Evolutionary conservation across 92 coral and sea anemone genomes (phyloP), one percentile per base, ranked within the genome.

Genomic region (Parazoanthus atlanticus): DNA sequence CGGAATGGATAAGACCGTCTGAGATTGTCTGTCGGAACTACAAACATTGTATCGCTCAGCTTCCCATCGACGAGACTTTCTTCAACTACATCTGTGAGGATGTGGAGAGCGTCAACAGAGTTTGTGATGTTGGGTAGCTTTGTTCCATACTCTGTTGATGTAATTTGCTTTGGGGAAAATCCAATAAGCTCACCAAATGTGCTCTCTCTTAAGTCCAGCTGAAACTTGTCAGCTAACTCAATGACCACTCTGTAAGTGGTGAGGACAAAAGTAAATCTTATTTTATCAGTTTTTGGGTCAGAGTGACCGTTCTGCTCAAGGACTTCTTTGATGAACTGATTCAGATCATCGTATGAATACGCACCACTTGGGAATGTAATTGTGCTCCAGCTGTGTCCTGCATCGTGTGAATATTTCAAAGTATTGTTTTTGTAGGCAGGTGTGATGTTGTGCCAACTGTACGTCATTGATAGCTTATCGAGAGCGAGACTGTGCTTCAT

Each of bases 21-120:
- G 33, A 41, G 84, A 56, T 79, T 79, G 30, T 46, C 84, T 25
- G 84, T 79, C 21, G 84, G 66, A 30, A 79, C 19, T n/a, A 46
- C 66, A 56, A 29, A 46, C 19, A 79, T 38, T 33, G 81, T 30
- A 32, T 33, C 58, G 81, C 47, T 32, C n/a, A 25, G 58, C 52
- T 38, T 47, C 31, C 81, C 81, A 77, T 77, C 47, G 26, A 77
- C 54, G 6, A 77, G 29, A 47, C 26, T 17, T 38, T 33, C 49
- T 17, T 38, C 81, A 77, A 77, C 58, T 21, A 7, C 81, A 77
- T 77, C 81, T 25, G 49, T 32, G n/a, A 38, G 29, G 3, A 77
- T 33, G 31, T 77, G 81, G 49, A 77, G 81, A 21, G 81, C 52
- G 81, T 77, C 81, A 15, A 77, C 58, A 38, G 49, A 32, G 52